Base-by-base conservation (phyloP, 2,888 invertebrate species). In the Anoncus sp. region DNA sequence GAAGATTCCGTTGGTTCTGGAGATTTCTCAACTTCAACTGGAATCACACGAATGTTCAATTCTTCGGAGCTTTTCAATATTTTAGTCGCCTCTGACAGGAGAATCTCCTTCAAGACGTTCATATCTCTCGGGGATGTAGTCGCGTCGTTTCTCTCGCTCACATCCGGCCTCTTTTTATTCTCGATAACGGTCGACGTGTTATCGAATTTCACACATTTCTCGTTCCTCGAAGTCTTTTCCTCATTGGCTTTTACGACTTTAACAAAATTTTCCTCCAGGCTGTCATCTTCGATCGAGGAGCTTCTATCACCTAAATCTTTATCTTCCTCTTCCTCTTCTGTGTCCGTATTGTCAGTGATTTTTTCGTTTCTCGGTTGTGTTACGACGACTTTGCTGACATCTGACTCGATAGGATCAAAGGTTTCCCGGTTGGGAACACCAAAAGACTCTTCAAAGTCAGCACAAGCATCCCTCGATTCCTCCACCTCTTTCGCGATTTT, bases 81-180 rank as follows among this genome's bases (percentile, higher is more conserved):
- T 91, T 85, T 92, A 91, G 73, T 92, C 88, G 79, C 91, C 82
- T 81, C 92, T 88, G 84, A 82, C 6, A 20, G 45, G 51, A 55
- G 16, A 60, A 70, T 55, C 4, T 70, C 49, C 9, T 59, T 62
- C 45, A 35, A 40, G 40, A 43, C 47, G 35, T 71, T 38, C 77
- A 75, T 72, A 22, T 71, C 27, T 7, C 12, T 31, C 10, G 53
- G 31, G 12, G 76, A 80, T 53, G 82, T 85, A 74, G 82, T 84
- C 75, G 85, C 85, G 22, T 85, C 80, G 74, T 88, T 87, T 62
- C 87, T 80, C 66, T 77, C 75, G 22, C 71, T 40, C n/a, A n/a
- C 10, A 7, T 49, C 40, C 7, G 65, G 16, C 14, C 18, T n/a
- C 10, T 60, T 55, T 60, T 65, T n/a, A n/a, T n/a, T n/a, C n/a